Conservation (phyloP, 2,797 vertebrate species). For the Amniataba percoides region DNA sequence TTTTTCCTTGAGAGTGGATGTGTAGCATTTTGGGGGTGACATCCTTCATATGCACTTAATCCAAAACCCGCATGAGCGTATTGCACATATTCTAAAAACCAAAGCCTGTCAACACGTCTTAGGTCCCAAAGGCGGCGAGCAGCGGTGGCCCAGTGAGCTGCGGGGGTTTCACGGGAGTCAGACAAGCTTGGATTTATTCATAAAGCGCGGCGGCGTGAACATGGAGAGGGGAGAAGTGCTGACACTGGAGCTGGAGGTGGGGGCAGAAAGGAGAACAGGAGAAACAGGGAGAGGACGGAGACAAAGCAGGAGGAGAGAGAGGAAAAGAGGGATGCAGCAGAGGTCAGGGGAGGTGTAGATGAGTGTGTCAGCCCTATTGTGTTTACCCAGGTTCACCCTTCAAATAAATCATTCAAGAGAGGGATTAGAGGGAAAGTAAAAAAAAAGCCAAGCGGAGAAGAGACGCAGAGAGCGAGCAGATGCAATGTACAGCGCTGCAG, state of each 20-base stretch:
- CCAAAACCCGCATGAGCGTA: slow-evolving; percentile 13
- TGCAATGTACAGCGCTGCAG: slow-evolving; percentile 51
- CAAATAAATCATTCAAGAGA: slow-evolving; percentile 66
- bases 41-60: slow-evolving; percentile 8
- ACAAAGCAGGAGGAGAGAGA: not conserved
- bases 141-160: slow-evolving; percentile 18
- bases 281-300: not conserved
- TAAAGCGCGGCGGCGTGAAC: slow-evolving; percentile 39
- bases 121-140: slow-evolving; percentile 12
- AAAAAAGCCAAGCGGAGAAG: slow-evolving; percentile 37
- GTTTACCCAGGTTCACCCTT: slow-evolving; percentile 63
- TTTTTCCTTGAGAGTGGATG: not conserved
- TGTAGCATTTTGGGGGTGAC: not conserved
- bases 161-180: slow-evolving; percentile 37
- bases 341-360: slow-evolving; percentile 37
- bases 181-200: slow-evolving; percentile 63
- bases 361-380: slow-evolving; percentile 49
- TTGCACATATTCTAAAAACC: slow-evolving; percentile 36
- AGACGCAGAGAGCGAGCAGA: slow-evolving; percentile 10
- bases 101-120: slow-evolving; percentile 36
- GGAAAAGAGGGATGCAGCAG: slow-evolving; percentile 16
- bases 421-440: slow-evolving; percentile 36
- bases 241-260: slow-evolving; percentile 50
- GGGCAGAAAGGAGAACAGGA: not conserved
- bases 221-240: slow-evolving; percentile 49